A percentile compares a stretch with the other conserved stretches of the same genome.
phyloP scores from a whole-genome alignment of 2,797 vertebrate species.

The Graptemys geographica region DNA sequence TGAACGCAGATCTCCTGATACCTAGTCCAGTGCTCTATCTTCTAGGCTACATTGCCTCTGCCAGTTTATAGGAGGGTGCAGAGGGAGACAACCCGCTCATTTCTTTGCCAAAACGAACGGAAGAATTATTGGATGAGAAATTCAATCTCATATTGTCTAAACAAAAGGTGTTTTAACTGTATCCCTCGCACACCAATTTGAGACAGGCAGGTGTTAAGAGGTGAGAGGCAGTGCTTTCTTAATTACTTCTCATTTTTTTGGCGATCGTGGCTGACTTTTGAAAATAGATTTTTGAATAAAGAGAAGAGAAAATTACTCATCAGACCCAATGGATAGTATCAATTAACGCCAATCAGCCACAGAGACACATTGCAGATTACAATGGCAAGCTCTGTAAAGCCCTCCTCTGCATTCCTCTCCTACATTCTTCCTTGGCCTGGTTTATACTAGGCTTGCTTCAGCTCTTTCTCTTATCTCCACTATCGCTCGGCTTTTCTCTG shows the following conservation, averaged over 20 bases:
- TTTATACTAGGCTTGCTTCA: background rate
- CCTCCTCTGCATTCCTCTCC: background rate
- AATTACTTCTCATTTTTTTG: background rate
- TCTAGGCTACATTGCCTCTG: background rate
- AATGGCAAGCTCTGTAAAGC: background rate
- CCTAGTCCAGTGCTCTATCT: background rate
- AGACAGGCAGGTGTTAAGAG: background rate
- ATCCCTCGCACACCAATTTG: background rate
- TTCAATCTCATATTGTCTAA: background rate
- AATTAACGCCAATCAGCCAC: background rate
- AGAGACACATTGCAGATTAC: accelerated
- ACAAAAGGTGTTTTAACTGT: background rate
- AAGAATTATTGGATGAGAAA: background rate
- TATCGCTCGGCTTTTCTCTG: background rate
- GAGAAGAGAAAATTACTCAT: background rate
- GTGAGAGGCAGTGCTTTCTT: background rate
- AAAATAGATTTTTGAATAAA: background rate
- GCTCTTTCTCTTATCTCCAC: background rate
- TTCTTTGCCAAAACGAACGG: background rate
- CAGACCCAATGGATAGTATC: background rate
- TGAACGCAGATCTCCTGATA: background rate
- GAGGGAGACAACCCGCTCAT: background rate
- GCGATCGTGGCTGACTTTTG: background rate
- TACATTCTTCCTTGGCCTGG: background rate
- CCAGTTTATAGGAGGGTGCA: background rate